Percentiles rank a stretch among this genome's conserved stretches.
These are phyloP conservation scores for Thunnus albacares DNA, from an alignment of 2,797 vertebrate genomes.

Conservation along the genomic window DNA sequence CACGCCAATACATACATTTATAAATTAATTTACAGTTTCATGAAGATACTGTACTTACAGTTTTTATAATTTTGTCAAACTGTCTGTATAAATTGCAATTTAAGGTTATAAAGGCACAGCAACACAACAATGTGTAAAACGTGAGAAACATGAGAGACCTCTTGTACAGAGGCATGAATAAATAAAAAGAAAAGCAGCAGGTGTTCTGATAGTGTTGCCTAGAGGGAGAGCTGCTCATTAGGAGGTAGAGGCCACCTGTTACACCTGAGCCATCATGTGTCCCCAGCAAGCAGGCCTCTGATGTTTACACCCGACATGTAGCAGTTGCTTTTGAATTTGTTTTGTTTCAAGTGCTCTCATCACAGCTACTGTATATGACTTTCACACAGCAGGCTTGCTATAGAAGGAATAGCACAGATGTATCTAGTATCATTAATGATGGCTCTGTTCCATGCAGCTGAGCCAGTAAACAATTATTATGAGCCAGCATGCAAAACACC, in stretches of 20 bases:
- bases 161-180: constrained; percentile 79
- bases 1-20: neutral
- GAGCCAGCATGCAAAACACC: neutral
- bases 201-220: constrained; percentile 83
- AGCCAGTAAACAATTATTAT: neutral
- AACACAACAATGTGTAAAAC: constrained; percentile 62
- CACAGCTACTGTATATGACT: neutral
- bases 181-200: constrained; percentile 83
- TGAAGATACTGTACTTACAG: neutral
- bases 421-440: neutral
- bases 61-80: neutral
- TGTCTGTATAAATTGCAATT: constrained; percentile 26
- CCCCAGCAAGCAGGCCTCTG: constrained; percentile 42
- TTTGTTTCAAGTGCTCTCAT: constrained; percentile 9
- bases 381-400: neutral
- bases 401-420: neutral
- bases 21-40: neutral
- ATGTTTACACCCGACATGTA: constrained; percentile 50
- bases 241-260: constrained; percentile 85
- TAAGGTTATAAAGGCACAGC: constrained; percentile 41
- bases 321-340: constrained; percentile 24
- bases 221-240: constrained; percentile 79
- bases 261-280: constrained; percentile 71
- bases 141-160: constrained; percentile 77
- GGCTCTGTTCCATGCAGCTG: neutral